Evolutionary conservation across 1,140 invertebrate genomes (phyloP), one percentile per base, ranked within the genome.

Genomic region (Platyscapa corneri): DNA sequence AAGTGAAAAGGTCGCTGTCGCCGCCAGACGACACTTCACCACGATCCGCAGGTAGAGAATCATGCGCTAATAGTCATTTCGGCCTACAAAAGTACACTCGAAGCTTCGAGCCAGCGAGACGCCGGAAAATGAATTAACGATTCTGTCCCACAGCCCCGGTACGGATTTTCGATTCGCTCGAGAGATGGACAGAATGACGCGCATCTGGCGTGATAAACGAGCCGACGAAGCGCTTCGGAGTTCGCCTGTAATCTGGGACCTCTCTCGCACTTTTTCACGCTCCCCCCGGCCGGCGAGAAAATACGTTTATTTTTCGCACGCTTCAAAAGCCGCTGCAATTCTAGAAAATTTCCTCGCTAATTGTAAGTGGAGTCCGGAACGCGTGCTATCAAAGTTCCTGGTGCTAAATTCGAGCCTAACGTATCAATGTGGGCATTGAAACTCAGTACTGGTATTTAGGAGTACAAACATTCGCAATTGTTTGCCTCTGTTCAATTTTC

Each of bases 131-230:
- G 75, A 78, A 83, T 83, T 83, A 67, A 53, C 82, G 74, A 67
- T 32, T 23, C 46, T 1, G n/a, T 49, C 46, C 3, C 20, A 65
- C n/a, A 18, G 46, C 16, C 46, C 10, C 32, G 81, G 18, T 42
- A 83, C 74, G 49, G 72, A 60, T 60, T 79, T 77, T 79, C 83
- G 83, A 79, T 84, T 49, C 53, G 20, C 20, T n/a, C 23, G 23
- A 56, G 30, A 72, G 46, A 72, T 8, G 67, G 80, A 82, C 46
- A 34, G 60, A 20, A 27, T 30, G 32, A 70, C 32, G 34, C 70
- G 14, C 23, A 53, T 53, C 49, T 76, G 78, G 78, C 78, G 56
- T 85, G 84, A 85, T 85, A 82, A 85, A 85, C 78, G 84, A 85
- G 78, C 37, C 70, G 56, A 53, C 49, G 72, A 18, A 53, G 18